phyloP scores from a whole-genome alignment of 92 coral and sea anemone genomes.

The Zoanthus sociatus region DNA sequence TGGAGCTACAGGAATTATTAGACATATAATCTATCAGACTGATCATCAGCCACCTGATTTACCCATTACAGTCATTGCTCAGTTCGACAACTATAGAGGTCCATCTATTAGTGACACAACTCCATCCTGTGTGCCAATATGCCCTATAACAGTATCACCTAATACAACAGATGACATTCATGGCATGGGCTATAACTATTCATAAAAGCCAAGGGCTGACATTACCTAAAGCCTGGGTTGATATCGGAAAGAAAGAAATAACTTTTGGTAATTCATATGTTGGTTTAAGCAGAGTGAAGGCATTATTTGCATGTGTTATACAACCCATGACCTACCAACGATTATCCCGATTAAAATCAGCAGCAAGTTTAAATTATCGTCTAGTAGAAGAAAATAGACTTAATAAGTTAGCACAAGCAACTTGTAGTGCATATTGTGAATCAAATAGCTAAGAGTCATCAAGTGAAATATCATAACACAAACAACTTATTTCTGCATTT shows the following conservation, averaged over 20 bases:
- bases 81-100: conserved; percentile 71
- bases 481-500: conserved; percentile 41
- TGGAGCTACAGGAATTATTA: conserved; percentile 58
- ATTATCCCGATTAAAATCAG: conserved; percentile 44
- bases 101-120: conserved; percentile 54
- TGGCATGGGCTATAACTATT: conserved; percentile 38
- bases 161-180: conserved; percentile 34
- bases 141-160: conserved; percentile 61
- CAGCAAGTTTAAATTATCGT: conserved; percentile 43
- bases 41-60: conserved; percentile 65
- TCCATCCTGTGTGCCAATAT: conserved; percentile 71
- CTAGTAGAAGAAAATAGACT: conserved; percentile 45
- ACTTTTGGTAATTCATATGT: conserved; percentile 38
- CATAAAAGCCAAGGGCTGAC: conserved; percentile 42
- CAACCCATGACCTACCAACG: conserved; percentile 38
- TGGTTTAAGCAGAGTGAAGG: conserved; percentile 42
- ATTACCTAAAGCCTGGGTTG: conserved; percentile 43
- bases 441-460: conserved; percentile 44
- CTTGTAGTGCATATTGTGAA: background rate
- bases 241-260: conserved; percentile 36
- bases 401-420: conserved; percentile 22
- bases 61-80: conserved; percentile 69
- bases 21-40: conserved; percentile 53
- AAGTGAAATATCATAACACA: conserved; percentile 45
- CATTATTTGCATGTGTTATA: conserved; percentile 32